phyloP scores from a whole-genome alignment of 1,140 invertebrate genomes.

The Zaprionus kolodkinae region DNA sequence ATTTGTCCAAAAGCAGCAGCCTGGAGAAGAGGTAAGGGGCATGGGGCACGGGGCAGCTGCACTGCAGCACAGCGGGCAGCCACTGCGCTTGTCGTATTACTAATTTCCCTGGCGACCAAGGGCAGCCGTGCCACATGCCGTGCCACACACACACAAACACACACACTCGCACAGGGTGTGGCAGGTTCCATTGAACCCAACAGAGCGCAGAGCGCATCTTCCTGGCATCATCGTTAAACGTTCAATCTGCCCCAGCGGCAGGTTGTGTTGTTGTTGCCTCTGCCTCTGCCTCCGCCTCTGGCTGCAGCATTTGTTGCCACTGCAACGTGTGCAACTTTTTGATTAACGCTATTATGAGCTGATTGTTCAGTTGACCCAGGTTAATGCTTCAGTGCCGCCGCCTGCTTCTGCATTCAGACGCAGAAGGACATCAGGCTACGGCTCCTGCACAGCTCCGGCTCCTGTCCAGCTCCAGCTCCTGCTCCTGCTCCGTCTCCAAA shows the following conservation, averaged over 20 bases:
- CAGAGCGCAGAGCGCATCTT: slow-evolving; percentile 26
- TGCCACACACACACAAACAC: slow-evolving; percentile 3
- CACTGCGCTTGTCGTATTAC: slow-evolving; percentile 80
- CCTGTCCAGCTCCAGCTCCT: too few relatives aligned
- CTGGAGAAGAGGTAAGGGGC: background rate
- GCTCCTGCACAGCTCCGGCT: background rate
- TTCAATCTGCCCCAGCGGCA: slow-evolving; percentile 56
- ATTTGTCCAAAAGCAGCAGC: slow-evolving; percentile 55
- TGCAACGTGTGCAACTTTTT: slow-evolving; percentile 67
- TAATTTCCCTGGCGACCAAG: slow-evolving; percentile 82
- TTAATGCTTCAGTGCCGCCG: slow-evolving; percentile 53
- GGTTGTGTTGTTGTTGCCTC: slow-evolving; percentile 40
- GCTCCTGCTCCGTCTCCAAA: slow-evolving; percentile 40
- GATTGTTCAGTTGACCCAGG: slow-evolving; percentile 78
- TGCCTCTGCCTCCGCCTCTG: slow-evolving; percentile 20
- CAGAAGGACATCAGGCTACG: background rate
- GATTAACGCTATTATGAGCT: slow-evolving; percentile 81
- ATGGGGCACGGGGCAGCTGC: background rate
- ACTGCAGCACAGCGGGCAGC: slow-evolving; percentile 32
- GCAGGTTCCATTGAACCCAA: slow-evolving; percentile 53
- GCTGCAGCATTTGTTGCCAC: slow-evolving; percentile 36
- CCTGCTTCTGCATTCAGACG: slow-evolving; percentile 9
- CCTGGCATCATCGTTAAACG: slow-evolving; percentile 60
- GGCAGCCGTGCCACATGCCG: slow-evolving; percentile 14
- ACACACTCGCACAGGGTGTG: slow-evolving; percentile 17